Base-by-base conservation (phyloP, 2,888 invertebrate species). In the Zaprionus bogoriensis region DNA sequence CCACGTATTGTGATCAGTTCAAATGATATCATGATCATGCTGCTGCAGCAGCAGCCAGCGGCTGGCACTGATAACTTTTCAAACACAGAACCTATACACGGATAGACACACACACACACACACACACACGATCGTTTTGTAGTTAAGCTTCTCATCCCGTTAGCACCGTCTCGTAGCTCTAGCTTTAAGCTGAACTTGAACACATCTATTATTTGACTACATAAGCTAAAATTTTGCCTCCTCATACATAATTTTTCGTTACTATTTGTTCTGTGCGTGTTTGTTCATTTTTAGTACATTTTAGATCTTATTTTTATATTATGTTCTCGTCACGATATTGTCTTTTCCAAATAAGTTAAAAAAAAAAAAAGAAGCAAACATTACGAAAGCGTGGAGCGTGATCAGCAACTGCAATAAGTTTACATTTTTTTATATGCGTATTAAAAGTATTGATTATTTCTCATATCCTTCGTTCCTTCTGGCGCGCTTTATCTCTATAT, bases 1-100 rank as follows among this genome's bases (percentile, higher is more conserved):
- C 74, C n/a, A 93, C 91, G 5, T 89, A 81, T 53, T 87, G 82
- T 53, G 89, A 88, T 66, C 88, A 89, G 66, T 86, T 89, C 51
- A 89, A 89, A 89, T 85, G 83, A 79, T 77, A 83, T 67, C 66
- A 53, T 22, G 80, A 80, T 25, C 50, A 51, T 48, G 2, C n/a
- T 30, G 20, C 25, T 38, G 69, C 45, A 32, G 39, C 51, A 32
- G 50, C 54, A 28, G 42, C 67, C 20, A 64, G 66, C 48, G 58
- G 54, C 54, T 85, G 77, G 86, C 74, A 76, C 23, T 76, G 65
- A 78, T 45, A 62, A 27, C 48, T 14, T 22, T 55, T 28, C 30
- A 20, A 22, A 57, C 39, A 19, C 30, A 36, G 32, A 42, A 30
- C 20, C 36, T 20, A 47, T n/a, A 30, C 52, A 44, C 48, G 19